Evolutionary conservation across 2,113 vertebrate genomes (phyloP), one percentile per base, ranked within the genome.

Genomic region (Nibea coibor): DNA sequence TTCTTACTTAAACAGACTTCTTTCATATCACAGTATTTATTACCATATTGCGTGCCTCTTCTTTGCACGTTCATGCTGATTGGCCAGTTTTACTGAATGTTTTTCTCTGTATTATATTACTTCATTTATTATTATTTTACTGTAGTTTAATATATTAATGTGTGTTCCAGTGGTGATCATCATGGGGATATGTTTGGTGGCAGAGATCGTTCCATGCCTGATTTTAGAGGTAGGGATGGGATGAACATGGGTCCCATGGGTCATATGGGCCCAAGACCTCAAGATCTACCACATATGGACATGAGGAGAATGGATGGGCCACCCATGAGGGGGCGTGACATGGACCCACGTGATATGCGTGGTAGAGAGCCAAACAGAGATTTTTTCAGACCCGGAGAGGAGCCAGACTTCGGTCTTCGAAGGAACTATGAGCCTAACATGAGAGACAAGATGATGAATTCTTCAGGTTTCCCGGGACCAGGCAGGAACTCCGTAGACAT

Each of bases 291-390:
- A 65, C 93, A 93, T 3, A 91, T 96, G 95, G 96, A 97, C 68
- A 97, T 97, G 81, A 96, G 97, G 87, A 96, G 97, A 79, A 96
- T 97, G 75, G 96, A 95, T 54, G 94, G 95, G 81, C 93, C 95
- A 2, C 87, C 95, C 75, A 96, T 96, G 92, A 95, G 96, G 91
- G 95, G 95, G 5, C 93, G 94, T 56, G 95, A 96, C 24, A 93
- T 96, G 93, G 97, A 97, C 2, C 93, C 94, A 85, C 93, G 96
- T 75, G 96, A 97, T 71, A 96, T 97, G 88, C 94, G 95, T 92
- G 96, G 95, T 63, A 94, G 95, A 93, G 97, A 96, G 72, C 94
- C 93, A 85, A 95, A 95, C 77, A 82, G 94, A 59, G 96, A 97
- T 84, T 97, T 96, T 20, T 96, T 96, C 86, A 91, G 95, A 78